phyloP scores from a whole-genome alignment of 2,113 vertebrate species.

The Murina feae region DNA sequence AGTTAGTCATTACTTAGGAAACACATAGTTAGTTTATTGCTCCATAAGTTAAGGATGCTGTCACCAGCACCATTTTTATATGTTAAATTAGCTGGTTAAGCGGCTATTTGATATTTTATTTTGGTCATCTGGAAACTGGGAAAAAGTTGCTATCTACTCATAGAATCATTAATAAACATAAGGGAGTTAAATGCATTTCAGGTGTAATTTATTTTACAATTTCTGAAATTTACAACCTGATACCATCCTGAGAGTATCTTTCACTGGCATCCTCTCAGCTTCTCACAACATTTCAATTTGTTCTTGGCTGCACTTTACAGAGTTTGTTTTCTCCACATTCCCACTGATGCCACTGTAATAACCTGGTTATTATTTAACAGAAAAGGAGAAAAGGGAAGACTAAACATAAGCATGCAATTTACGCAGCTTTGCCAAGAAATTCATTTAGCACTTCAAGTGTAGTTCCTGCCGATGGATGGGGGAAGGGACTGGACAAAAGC shows the following conservation, averaged over 20 bases:
- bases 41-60: not conserved
- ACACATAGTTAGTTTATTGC: not conserved
- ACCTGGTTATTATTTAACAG: too few species aligned
- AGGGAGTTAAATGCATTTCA: not conserved
- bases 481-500: too few species aligned
- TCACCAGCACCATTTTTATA: not conserved
- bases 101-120: not conserved
- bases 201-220: not conserved
- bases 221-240: not conserved
- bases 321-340: not conserved
- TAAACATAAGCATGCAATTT: too few species aligned
- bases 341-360: not conserved
- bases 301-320: not conserved
- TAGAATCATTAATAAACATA: not conserved
- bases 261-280: not conserved
- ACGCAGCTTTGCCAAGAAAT: too few species aligned
- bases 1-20: not conserved
- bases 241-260: not conserved
- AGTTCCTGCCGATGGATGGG: too few species aligned
- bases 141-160: not conserved
- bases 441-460: too few species aligned
- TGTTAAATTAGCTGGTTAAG: not conserved
- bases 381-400: too few species aligned
- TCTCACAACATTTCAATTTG: conserved; percentile 9
- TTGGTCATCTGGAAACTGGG: not conserved